phyloP scores from a whole-genome alignment of 2,797 vertebrate genomes.

The Girardinus metallicus region DNA sequence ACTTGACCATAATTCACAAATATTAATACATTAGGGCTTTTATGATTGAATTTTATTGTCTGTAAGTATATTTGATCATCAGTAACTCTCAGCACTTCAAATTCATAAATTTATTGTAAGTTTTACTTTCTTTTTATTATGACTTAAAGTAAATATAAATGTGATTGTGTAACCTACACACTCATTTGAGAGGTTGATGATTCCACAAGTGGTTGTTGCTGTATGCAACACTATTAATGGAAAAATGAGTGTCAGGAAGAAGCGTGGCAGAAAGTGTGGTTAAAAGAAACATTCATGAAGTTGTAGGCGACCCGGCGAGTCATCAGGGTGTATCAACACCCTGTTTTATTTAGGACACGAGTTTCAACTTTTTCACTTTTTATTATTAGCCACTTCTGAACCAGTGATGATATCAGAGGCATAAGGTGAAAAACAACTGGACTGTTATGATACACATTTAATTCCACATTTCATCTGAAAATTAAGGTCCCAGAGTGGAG shows the following conservation, averaged over 20 bases:
- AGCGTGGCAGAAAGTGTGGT: not conserved
- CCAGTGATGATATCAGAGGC: not conserved
- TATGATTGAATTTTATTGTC: not conserved
- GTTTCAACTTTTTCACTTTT: not conserved
- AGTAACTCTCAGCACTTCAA: not conserved
- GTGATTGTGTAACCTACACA: not conserved
- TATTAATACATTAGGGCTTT: not conserved
- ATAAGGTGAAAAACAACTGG: not conserved
- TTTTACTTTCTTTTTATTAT: not conserved
- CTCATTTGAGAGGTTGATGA: not conserved
- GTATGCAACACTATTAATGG: not conserved
- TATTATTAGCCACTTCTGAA: not conserved
- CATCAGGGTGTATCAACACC: not conserved
- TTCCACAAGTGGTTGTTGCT: no score
- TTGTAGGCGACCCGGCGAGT: not conserved
- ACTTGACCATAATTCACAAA: conserved; percentile 6
- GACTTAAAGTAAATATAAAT: not conserved
- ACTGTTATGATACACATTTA: not conserved
- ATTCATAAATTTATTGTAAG: not conserved
- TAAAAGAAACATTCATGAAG: not conserved
- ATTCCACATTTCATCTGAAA: not conserved
- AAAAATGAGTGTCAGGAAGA: not conserved
- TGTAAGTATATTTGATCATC: not conserved
- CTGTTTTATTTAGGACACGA: not conserved
- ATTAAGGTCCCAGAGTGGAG: not conserved